Base-by-base conservation (phyloP, 1,140 invertebrate species). In the Drosophila nebulosa region DNA sequence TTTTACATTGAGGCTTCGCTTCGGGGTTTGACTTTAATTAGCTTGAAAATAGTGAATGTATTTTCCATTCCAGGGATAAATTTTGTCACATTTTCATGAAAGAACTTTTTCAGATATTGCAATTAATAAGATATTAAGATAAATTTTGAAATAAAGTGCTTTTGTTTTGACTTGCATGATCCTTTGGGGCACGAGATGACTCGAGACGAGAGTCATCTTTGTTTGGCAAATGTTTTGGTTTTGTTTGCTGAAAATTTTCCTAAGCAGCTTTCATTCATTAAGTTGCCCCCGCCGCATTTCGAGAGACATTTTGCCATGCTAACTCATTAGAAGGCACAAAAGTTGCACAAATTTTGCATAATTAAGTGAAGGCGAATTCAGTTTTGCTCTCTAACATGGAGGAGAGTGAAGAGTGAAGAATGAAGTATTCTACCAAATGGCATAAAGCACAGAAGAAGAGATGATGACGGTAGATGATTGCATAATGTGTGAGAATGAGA, bases 261-360 rank as follows among this genome's bases (percentile, higher is more conserved):
- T 46, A 58, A 62, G 32, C 55, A 60, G 52, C 50, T 46, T 46
- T 21, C 39, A 46, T 46, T 46, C 39, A 67, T 63, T 60, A 58
- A 69, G 66, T 51, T 39, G 42, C 10, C 42, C n/a, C n/a, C n/a
- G n/a, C n/a, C 16, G 27, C 14, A 21, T 21, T 46, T 60, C n/a
- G 51, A 71, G 57, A 68, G 61, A 68, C 70, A 66, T 78, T 78
- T 69, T n/a, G 24, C 51, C 26, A 42, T 14, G 52, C 57, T 18
- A 66, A 70, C 79, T 74, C 78, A 76, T 74, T 60, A 65, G 61
- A 55, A 65, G 24, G 63, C 58, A 68, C 52, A 76, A 80, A 72
- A 74, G 56, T 63, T 39, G 56, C 55, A 62, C 30, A 77, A 78
- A 67, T 68, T 60, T 71, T 32, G 64, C 64, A 70, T 72, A 78